Base-by-base conservation (phyloP, 2,888 invertebrate genomes). In the Oscheius sp. region DNA sequence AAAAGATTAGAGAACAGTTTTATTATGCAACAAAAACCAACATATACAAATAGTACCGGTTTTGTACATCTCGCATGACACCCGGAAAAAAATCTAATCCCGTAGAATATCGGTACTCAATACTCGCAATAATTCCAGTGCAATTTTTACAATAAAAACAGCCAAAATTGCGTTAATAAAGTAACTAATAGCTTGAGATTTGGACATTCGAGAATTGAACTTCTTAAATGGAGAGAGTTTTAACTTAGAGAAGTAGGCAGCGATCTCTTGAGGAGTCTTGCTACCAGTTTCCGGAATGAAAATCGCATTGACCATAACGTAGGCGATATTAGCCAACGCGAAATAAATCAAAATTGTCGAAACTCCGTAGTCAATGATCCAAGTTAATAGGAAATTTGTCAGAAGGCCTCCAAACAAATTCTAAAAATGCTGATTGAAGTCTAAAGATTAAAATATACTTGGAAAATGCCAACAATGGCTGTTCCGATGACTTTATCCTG, bases 371-470 rank as follows among this genome's bases (percentile, higher is more conserved):
- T 39, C 67, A 64, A 79, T 80, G 17, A 83, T 67, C 12, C 80
- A 70, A 15, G 82, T 77, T 15, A 83, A 68, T 5, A 81, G 48
- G 33, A 65, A 74, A 34, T 75, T 80, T 15, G 82, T 79, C 20
- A 83, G 65, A 46, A 83, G 46, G 1, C 82, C 84, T 33, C 84
- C 84, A 61, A 83, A 82, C 17, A 76, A 61, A 67, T 83, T 83
- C 81, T 83, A 61, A 69, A 77, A 63, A 46, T n/a, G 37, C 46
- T 4, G 25, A 48, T 25, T 48, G 6, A 33, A 20, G 17, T 17
- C 20, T 31, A 10, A 3, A 3, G 20, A 53, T 31, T 31, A 12
- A 25, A 27, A n/a, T n/a, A n/a, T 64, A 83, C 83, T 75, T 84
- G 84, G 12, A 75, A 69, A 48, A 84, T 77, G 23, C 84, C 84